phyloP scores from a whole-genome alignment of 2,113 vertebrate species.

The Scalopus aquaticus region DNA sequence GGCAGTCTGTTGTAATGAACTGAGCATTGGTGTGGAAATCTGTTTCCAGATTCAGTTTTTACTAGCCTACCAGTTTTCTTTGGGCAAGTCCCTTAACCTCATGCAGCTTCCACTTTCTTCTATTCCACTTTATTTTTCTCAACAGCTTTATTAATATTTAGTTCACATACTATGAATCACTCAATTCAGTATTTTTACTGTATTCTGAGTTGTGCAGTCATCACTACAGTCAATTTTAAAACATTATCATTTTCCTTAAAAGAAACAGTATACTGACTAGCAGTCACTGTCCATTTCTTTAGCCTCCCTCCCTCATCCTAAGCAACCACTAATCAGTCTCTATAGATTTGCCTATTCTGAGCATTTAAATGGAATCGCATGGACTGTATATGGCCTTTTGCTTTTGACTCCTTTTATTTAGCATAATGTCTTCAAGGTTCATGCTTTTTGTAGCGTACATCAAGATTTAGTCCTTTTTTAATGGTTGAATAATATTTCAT shows the following conservation, averaged over 20 bases:
- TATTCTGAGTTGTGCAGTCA: not conserved
- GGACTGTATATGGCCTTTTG: not conserved
- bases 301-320: not conserved
- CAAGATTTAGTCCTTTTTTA: slow-evolving; percentile 16
- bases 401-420: not conserved
- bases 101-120: slow-evolving; percentile 8
- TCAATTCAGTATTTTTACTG: not conserved
- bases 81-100: not conserved
- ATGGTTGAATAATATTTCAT: not conserved
- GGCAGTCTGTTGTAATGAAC: not conserved
- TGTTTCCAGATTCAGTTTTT: not conserved
- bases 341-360: not conserved
- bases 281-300: not conserved
- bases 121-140: not conserved
- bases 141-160: not conserved
- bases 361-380: not conserved
- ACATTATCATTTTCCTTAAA: not conserved
- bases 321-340: not conserved
- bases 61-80: not conserved
- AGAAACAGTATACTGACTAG: not conserved
- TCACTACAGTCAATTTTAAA: not conserved
- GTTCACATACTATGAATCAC: not conserved
- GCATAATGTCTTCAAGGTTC: not conserved
- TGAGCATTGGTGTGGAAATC: not conserved
- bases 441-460: not conserved